Conservation (phyloP, 2,888 invertebrate genomes). For the Blastobasis lacticolella region DNA sequence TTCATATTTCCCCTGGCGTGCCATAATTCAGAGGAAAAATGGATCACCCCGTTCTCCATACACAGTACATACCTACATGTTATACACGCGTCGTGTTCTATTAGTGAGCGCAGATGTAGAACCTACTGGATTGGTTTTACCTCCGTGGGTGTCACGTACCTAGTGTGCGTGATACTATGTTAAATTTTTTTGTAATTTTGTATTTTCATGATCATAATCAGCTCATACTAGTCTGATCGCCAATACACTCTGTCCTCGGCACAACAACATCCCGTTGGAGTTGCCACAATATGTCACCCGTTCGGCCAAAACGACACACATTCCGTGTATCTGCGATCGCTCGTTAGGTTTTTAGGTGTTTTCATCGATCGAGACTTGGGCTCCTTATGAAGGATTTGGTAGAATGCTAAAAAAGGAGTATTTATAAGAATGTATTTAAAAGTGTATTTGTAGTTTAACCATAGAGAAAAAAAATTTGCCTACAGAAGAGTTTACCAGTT, state of each 20-base stretch:
- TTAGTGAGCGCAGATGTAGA: conserved; percentile 18
- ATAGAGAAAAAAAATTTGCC: no score
- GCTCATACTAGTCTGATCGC: no score
- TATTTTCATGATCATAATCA: neutral
- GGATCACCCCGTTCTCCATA: conserved; percentile 38
- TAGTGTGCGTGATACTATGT: conserved; percentile 17
- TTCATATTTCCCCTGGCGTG: conserved; percentile 42
- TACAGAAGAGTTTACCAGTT: no score
- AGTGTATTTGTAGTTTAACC: no score
- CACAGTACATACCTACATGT: conserved; percentile 14
- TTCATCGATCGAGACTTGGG: neutral
- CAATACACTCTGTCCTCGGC: no score
- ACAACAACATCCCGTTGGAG: no score
- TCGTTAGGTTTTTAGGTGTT: conserved; percentile 21
- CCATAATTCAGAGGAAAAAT: conserved; percentile 57
- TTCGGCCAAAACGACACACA: conserved; percentile 33
- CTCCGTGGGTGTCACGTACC: no score
- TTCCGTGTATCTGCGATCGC: conserved; percentile 32
- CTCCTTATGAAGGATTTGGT: neutral
- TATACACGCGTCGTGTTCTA: conserved; percentile 23
- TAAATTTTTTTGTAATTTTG: neutral
- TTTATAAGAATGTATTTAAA: no score
- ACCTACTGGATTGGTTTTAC: no score
- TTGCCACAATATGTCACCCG: conserved; percentile 53
- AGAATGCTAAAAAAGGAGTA: no score